Conservation (phyloP, 2,113 vertebrate species). For the Ascaphus truei region DNA sequence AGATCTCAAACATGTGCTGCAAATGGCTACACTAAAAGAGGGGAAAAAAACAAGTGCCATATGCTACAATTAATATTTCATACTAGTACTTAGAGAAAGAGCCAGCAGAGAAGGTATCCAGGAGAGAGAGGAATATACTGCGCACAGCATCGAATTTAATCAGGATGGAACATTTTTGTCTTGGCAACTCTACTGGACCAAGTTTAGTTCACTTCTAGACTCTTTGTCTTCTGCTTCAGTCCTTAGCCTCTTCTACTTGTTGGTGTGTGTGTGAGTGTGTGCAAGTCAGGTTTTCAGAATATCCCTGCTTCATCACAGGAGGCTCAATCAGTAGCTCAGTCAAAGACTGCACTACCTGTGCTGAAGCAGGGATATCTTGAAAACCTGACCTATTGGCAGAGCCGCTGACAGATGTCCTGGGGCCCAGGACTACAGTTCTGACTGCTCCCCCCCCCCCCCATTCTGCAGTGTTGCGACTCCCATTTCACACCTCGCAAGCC, state of each 20-base stretch:
- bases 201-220: background rate
- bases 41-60: conserved; percentile 19
- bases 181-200: background rate
- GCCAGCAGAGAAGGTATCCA: background rate
- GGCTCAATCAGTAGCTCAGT: no score
- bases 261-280: no score
- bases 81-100: conserved; percentile 4
- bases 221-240: background rate
- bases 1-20: background rate
- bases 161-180: conserved; percentile 16
- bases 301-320: no score
- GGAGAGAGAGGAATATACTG: background rate
- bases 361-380: no score
- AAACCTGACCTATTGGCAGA: no score
- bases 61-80: conserved; percentile 32
- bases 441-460: no score
- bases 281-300: no score
- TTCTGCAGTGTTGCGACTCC: no score
- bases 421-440: no score
- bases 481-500: no score
- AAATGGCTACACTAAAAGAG: conserved; percentile 2
- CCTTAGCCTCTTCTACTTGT: background rate
- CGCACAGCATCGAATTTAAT: conserved; percentile 12
- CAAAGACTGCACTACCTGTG: no score
- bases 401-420: no score